A percentile compares a stretch with the other conserved stretches of the same genome.
Conservation (phyloP, 92 coral and sea anemone genomes). For the Epizoanthus illoricatus region DNA sequence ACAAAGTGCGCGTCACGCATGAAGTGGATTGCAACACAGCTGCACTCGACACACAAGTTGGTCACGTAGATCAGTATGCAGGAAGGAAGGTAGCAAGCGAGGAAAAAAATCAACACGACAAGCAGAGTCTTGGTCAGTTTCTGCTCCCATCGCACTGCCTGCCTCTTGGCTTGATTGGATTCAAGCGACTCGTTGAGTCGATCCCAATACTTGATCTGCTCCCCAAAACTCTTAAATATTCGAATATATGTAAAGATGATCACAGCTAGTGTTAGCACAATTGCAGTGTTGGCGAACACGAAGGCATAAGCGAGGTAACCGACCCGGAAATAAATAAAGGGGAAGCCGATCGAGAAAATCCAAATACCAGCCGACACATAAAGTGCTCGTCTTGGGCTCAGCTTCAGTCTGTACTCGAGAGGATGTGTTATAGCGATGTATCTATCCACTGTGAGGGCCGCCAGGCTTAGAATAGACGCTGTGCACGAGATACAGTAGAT, state of each 20-base stretch:
- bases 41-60: slow-evolving; percentile 77
- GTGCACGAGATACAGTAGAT: slow-evolving; percentile 74
- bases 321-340: slow-evolving; percentile 69
- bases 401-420: slow-evolving; percentile 63
- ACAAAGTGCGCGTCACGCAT: slow-evolving; percentile 83
- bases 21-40: slow-evolving; percentile 80
- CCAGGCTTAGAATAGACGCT: slow-evolving; percentile 86
- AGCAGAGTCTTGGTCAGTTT: slow-evolving; percentile 86
- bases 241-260: slow-evolving; percentile 66
- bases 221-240: slow-evolving; percentile 63
- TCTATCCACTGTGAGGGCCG: slow-evolving; percentile 85
- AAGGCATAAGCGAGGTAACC: slow-evolving; percentile 80
- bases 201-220: slow-evolving; percentile 66
- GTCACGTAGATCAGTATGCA: slow-evolving; percentile 83
- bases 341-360: slow-evolving; percentile 70
- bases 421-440: slow-evolving; percentile 85
- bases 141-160: slow-evolving; percentile 74
- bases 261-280: slow-evolving; percentile 60
- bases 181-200: slow-evolving; percentile 38
- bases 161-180: slow-evolving; percentile 65
- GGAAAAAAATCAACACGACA: slow-evolving; percentile 65
- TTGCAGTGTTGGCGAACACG: slow-evolving; percentile 71
- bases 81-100: slow-evolving; percentile 76
- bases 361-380: slow-evolving; percentile 76
- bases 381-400: slow-evolving; percentile 73